phyloP scores from a whole-genome alignment of 2,888 invertebrate genomes.

The Rhingia campestris region DNA sequence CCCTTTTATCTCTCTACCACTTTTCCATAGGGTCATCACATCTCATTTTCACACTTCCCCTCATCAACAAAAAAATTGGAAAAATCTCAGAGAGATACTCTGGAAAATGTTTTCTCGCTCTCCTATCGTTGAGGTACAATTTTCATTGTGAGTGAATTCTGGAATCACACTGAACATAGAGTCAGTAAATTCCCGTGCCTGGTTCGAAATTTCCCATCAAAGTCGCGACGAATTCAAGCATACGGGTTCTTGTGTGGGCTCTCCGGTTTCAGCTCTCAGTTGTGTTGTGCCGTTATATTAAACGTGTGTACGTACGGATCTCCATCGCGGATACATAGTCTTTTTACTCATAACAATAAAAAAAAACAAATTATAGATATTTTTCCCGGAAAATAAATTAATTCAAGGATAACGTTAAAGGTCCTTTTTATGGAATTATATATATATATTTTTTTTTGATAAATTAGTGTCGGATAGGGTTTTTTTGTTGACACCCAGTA shows the following conservation, averaged over 20 bases:
- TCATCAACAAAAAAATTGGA: background rate
- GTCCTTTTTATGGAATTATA: slow-evolving; percentile 34
- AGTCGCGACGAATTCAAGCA: slow-evolving; percentile 56
- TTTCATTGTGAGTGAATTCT: slow-evolving; percentile 69
- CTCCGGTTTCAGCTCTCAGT: slow-evolving; percentile 81
- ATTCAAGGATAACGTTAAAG: slow-evolving; percentile 39
- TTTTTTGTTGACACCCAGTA: slow-evolving; percentile 30
- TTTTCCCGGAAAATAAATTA: slow-evolving; percentile 21
- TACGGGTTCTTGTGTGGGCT: slow-evolving; percentile 76
- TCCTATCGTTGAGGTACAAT: slow-evolving; percentile 13
- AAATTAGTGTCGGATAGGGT: background rate
- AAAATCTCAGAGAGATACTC: background rate
- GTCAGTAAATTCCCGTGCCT: slow-evolving; percentile 62
- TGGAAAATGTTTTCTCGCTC: slow-evolving; percentile 9
- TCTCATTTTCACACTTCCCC: slow-evolving; percentile 58
- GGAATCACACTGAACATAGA: slow-evolving; percentile 52
- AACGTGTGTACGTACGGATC: slow-evolving; percentile 79
- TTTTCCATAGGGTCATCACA: slow-evolving; percentile 24
- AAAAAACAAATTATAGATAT: slow-evolving; percentile 27
- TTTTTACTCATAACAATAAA: slow-evolving; percentile 56
- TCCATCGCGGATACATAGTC: slow-evolving; percentile 60
- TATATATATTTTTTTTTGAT: slow-evolving; percentile 10
- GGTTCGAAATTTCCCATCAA: slow-evolving; percentile 69
- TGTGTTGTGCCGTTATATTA: slow-evolving; percentile 81
- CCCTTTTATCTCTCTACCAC: slow-evolving; percentile 8